These are phyloP conservation scores for Oasisia sp. DNA, from an alignment of 2,888 invertebrate genomes.

Conservation along the genomic window DNA sequence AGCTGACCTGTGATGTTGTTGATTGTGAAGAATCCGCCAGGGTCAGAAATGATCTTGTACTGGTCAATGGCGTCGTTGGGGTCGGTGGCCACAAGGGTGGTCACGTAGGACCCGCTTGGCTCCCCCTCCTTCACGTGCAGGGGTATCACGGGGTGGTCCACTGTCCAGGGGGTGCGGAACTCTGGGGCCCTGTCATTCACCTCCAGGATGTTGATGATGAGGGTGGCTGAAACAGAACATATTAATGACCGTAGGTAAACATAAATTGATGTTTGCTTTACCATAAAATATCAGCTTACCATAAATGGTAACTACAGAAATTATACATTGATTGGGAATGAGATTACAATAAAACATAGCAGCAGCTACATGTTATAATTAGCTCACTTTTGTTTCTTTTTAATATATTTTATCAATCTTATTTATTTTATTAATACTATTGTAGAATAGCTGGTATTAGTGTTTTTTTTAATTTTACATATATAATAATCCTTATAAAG, in stretches of 20 bases:
- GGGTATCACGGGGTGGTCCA: constrained; percentile 70
- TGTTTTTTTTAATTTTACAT: too few species aligned
- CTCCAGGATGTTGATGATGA: constrained; percentile 73
- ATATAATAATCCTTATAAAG: too few species aligned
- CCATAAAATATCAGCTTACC: too few species aligned
- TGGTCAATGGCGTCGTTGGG: constrained; percentile 51
- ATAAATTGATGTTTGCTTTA: not conserved
- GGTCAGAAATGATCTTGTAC: constrained; percentile 46
- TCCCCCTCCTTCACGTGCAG: constrained; percentile 53
- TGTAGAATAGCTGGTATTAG: too few species aligned
- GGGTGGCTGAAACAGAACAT: constrained; percentile 68
- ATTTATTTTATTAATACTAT: too few species aligned
- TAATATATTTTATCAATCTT: too few species aligned
- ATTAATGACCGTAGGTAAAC: not conserved
- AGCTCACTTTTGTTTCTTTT: too few species aligned
- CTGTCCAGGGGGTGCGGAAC: constrained; percentile 80
- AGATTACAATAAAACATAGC: too few species aligned
- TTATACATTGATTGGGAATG: too few species aligned
- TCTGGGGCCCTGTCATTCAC: constrained; percentile 72
- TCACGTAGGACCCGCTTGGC: constrained; percentile 50
- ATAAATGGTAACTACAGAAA: too few species aligned
- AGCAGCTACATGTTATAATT: too few species aligned
- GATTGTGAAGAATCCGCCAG: constrained; percentile 43
- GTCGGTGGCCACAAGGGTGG: constrained; percentile 55
- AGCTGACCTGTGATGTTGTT: constrained; percentile 38